These are phyloP conservation scores for Plagodis pulveraria DNA, from an alignment of 2,888 invertebrate genomes.

Conservation along the genomic window DNA sequence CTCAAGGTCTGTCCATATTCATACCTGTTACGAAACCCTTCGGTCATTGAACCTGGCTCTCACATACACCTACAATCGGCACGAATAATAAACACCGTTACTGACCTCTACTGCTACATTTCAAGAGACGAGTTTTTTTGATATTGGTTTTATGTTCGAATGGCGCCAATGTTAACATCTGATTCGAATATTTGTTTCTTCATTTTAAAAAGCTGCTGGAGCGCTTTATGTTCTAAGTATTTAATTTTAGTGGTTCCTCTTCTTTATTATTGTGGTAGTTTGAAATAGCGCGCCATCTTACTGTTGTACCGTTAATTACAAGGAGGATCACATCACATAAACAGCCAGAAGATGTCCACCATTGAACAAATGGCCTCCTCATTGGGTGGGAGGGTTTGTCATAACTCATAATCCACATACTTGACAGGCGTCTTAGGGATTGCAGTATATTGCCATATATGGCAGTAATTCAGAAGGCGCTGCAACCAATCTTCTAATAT, in stretches of 20 bases:
- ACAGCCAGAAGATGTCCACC: no score
- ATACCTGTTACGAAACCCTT: slow-evolving; percentile 19
- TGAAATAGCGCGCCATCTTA: no score
- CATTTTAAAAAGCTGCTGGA: slow-evolving; percentile 12
- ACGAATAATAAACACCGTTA: slow-evolving; percentile 13
- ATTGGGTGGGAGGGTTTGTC: no score
- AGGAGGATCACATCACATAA: no score
- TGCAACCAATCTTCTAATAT: no score
- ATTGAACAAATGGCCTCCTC: no score
- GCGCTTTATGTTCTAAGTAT: slow-evolving; percentile 11
- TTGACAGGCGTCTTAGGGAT: no score
- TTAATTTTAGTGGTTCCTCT: background rate
- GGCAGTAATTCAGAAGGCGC: no score
- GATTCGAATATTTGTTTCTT: slow-evolving; percentile 17
- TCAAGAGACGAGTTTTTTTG: slow-evolving; percentile 36
- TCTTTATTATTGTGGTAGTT: no score
- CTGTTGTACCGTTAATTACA: no score
- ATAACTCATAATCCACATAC: no score
- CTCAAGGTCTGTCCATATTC: slow-evolving; percentile 3
- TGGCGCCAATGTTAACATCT: slow-evolving; percentile 25
- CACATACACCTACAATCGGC: slow-evolving; percentile 12
- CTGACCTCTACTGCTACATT: slow-evolving; percentile 30
- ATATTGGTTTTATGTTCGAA: slow-evolving; percentile 25
- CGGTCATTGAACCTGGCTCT: slow-evolving; percentile 15
- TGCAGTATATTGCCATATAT: no score